Evolutionary conservation across 2,888 invertebrate species (phyloP).

Genomic region (Idaea straminata): DNA sequence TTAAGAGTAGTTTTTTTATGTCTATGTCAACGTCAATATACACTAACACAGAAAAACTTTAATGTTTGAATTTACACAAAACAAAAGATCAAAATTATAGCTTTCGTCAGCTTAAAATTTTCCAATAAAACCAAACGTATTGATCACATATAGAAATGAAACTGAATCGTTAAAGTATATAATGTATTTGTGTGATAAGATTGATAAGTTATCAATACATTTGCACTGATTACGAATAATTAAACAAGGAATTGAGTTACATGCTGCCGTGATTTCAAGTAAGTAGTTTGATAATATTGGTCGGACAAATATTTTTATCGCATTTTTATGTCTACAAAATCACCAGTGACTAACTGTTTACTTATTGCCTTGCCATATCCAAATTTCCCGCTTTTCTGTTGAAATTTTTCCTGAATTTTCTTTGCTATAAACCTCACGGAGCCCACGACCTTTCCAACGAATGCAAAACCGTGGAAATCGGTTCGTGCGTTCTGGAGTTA

Average conservation of each 20-base stretch:
- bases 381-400: no score
- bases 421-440: no score
- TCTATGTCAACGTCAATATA: not conserved
- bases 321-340: not conserved
- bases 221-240: conserved; percentile 44
- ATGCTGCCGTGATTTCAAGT: conserved; percentile 11
- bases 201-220: conserved; percentile 47
- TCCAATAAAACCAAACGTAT: conserved; percentile 19
- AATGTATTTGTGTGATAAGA: conserved; percentile 31
- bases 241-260: conserved; percentile 11
- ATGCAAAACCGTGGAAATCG: no score
- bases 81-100: not conserved
- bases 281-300: conserved; percentile 8
- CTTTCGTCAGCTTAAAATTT: not conserved
- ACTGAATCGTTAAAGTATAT: conserved; percentile 31
- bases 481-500: no score
- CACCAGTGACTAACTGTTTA: not conserved
- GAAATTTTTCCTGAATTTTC: no score
- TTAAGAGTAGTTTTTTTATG: not conserved
- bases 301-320: not conserved
- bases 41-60: not conserved
- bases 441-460: no score
- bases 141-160: conserved; percentile 24
- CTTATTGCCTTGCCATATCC: no score
- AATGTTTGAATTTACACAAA: not conserved